Conservation (phyloP, 1,140 invertebrate species). For the Aphelinus certus region DNA sequence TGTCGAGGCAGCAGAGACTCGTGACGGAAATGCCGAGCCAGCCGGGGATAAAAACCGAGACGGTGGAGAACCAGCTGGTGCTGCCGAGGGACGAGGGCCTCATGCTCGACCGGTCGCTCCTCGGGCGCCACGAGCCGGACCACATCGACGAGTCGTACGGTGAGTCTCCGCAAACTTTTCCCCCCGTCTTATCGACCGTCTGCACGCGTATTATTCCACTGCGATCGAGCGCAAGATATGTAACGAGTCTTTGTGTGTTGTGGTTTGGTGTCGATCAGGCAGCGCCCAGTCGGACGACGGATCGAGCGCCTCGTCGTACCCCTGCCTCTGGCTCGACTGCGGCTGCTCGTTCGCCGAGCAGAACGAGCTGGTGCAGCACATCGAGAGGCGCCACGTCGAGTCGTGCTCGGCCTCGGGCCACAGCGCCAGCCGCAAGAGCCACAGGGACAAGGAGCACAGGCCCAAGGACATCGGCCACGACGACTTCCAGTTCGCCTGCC, state of each 20-base stretch:
- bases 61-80: conserved; percentile 57
- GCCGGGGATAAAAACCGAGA: neutral
- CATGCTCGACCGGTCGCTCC: conserved; percentile 44
- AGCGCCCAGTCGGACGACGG: conserved; percentile 48
- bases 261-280: conserved; percentile 34
- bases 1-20: neutral
- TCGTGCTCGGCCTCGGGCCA: conserved; percentile 54
- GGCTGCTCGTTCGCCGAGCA: conserved; percentile 81
- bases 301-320: conserved; percentile 51
- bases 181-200: neutral
- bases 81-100: conserved; percentile 56
- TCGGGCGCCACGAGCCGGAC: conserved; percentile 1
- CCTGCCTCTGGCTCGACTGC: conserved; percentile 89
- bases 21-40: conserved; percentile 20
- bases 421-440: conserved; percentile 45
- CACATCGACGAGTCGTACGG: conserved; percentile 49
- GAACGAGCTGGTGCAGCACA: conserved; percentile 85
- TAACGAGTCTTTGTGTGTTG: no score
- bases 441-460: conserved; percentile 51
- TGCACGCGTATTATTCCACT: neutral
- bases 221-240: no score
- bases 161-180: conserved; percentile 27
- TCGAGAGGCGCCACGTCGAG: conserved; percentile 91
- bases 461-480: conserved; percentile 64
- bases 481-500: conserved; percentile 94